A percentile compares a stretch with the other conserved stretches of the same genome.
Conservation (phyloP, 2,797 vertebrate genomes). For the Phrynocephalus vlangalii region DNA sequence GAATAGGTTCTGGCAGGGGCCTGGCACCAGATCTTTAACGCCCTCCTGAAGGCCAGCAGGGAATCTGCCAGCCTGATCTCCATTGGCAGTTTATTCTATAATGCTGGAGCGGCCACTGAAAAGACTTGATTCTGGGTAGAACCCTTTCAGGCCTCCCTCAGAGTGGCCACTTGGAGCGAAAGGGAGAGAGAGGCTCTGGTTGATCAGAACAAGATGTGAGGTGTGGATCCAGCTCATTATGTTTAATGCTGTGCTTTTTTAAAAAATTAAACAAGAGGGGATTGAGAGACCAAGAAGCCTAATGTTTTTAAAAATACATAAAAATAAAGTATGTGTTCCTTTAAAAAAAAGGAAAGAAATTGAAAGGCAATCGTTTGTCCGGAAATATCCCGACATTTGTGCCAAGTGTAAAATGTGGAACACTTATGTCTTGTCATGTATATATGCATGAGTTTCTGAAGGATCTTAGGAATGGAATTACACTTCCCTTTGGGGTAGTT, state of each 20-base stretch:
- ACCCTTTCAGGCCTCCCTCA: too few species aligned
- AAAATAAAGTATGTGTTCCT: neutral
- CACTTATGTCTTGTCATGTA: neutral
- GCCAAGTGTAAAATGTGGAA: conserved; percentile 3
- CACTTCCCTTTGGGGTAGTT: conserved; percentile 19
- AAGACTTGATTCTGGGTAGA: too few species aligned
- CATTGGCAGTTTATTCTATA: too few species aligned
- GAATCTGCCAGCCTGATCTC: too few species aligned
- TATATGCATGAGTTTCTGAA: neutral
- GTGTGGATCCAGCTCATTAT: neutral
- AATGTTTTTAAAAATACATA: neutral
- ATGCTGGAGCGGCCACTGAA: too few species aligned
- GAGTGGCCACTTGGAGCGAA: too few species aligned
- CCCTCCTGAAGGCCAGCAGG: too few species aligned
- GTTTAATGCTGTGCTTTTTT: neutral
- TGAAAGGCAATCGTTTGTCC: neutral
- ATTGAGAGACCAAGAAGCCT: neutral
- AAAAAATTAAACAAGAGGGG: neutral
- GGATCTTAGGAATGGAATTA: conserved; percentile 1
- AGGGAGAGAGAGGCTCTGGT: too few species aligned
- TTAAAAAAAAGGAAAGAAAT: neutral
- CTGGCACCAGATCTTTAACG: too few species aligned
- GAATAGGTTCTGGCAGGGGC: too few species aligned
- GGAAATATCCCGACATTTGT: conserved; percentile 15
- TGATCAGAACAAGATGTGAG: too few species aligned